phyloP scores from a whole-genome alignment of 2,888 invertebrate species.

The Gnatocerus cornutus region DNA sequence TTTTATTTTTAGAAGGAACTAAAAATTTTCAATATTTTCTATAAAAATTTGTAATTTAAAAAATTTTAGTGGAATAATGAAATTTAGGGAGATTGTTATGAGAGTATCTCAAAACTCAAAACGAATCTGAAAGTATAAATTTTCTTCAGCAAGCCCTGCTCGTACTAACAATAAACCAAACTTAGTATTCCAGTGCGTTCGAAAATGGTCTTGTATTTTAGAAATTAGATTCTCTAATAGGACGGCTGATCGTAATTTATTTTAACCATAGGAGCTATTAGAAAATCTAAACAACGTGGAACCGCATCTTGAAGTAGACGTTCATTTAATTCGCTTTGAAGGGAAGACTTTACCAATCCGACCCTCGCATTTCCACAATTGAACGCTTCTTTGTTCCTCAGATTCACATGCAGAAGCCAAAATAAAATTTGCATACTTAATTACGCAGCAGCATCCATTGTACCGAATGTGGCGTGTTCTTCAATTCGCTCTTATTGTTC shows the following conservation, averaged over 20 bases:
- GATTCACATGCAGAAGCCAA: conserved; percentile 64
- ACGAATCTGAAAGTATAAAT: too few relatives aligned
- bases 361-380: conserved; percentile 61
- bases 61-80: too few relatives aligned
- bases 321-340: conserved; percentile 63
- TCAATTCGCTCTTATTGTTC: conserved; percentile 40
- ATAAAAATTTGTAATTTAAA: too few relatives aligned
- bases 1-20: too few relatives aligned
- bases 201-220: too few relatives aligned
- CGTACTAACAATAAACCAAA: too few relatives aligned
- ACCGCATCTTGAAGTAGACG: conserved; percentile 60
- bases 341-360: conserved; percentile 60
- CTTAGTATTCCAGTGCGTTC: too few relatives aligned
- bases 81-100: too few relatives aligned
- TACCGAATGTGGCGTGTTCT: conserved; percentile 54
- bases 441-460: conserved; percentile 58
- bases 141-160: too few relatives aligned
- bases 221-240: too few relatives aligned
- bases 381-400: conserved; percentile 64
- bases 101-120: too few relatives aligned
- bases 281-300: conserved; percentile 61
- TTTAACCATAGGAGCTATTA: conserved; percentile 59
- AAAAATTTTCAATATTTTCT: too few relatives aligned
- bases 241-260: conserved; percentile 52
- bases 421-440: conserved; percentile 68